Evolutionary conservation across 2,113 vertebrate species (phyloP).

Genomic region (Datnioides undecimradiatus): DNA sequence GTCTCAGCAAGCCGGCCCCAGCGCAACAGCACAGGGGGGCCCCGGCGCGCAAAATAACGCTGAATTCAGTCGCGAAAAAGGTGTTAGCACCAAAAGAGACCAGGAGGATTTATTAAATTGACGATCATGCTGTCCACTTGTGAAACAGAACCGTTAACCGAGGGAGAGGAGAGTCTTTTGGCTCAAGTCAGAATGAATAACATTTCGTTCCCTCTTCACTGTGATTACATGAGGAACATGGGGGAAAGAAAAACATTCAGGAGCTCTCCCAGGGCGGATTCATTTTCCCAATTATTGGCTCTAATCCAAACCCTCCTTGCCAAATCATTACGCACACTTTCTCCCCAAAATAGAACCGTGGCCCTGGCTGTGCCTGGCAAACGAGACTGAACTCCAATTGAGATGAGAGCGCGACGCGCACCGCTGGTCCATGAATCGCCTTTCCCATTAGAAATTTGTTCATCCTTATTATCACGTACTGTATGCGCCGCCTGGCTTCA

Average conservation of each 20-base stretch:
- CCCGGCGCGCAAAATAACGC: neutral
- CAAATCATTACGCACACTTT: slow-evolving; percentile 52
- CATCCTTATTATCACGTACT: slow-evolving; percentile 49
- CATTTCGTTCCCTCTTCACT: neutral
- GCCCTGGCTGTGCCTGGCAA: neutral
- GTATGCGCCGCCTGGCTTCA: slow-evolving; percentile 23
- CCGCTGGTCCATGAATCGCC: slow-evolving; percentile 32
- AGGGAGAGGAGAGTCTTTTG: slow-evolving; percentile 7
- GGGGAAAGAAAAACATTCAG: neutral
- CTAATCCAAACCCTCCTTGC: slow-evolving; percentile 25
- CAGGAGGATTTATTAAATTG: slow-evolving; percentile 37
- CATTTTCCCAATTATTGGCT: slow-evolving; percentile 48
- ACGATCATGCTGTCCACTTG: neutral
- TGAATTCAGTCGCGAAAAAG: slow-evolving; percentile 4
- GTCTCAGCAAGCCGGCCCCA: slow-evolving; percentile 75
- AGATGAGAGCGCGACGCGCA: slow-evolving; percentile 37
- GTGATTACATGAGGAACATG: slow-evolving; percentile 20
- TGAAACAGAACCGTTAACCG: slow-evolving; percentile 13
- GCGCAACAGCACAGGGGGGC: slow-evolving; percentile 1
- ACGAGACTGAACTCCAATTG: slow-evolving; percentile 3
- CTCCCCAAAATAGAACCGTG: slow-evolving; percentile 11
- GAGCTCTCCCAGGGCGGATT: slow-evolving; percentile 33
- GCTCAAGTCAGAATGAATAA: slow-evolving; percentile 9
- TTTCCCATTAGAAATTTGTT: slow-evolving; percentile 61
- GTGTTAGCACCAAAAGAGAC: slow-evolving; percentile 27